Percentiles rank a stretch among this genome's conserved stretches.
These are phyloP conservation scores for Onychostoma macrolepis DNA, from an alignment of 2,113 vertebrate species.

Conservation along the genomic window DNA sequence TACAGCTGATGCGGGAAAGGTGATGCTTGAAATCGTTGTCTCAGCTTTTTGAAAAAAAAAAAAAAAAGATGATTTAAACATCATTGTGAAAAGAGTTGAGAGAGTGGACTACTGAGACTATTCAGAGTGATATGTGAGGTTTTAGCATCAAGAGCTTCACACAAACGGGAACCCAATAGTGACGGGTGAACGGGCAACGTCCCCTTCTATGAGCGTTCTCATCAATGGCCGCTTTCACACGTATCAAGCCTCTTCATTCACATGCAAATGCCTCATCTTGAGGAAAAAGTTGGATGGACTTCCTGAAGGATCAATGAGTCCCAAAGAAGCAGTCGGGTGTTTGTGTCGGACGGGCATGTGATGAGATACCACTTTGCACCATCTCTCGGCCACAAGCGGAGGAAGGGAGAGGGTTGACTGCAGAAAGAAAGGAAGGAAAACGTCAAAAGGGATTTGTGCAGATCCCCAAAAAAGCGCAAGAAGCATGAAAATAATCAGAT, in stretches of 20 bases:
- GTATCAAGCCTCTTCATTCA: slow-evolving; percentile 55
- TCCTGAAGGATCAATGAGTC: slow-evolving; percentile 59
- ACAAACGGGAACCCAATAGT: slow-evolving; percentile 45
- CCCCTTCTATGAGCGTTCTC: slow-evolving; percentile 40
- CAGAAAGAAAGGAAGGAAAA: not conserved
- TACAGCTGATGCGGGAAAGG: not conserved
- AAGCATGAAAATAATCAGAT: slow-evolving; percentile 53
- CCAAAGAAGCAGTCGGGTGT: slow-evolving; percentile 50
- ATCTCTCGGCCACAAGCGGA: slow-evolving; percentile 3
- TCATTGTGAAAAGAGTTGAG: not conserved
- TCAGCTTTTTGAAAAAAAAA: not conserved
- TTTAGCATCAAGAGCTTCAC: slow-evolving; percentile 31
- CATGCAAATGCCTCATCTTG: slow-evolving; percentile 51
- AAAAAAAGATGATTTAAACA: not conserved
- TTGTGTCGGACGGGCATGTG: slow-evolving; percentile 36
- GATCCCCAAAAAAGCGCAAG: slow-evolving; percentile 43
- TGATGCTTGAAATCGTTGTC: not conserved
- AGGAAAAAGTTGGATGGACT: slow-evolving; percentile 49
- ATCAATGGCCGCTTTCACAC: slow-evolving; percentile 62
- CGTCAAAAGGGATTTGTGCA: slow-evolving; percentile 54
- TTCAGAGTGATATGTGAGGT: slow-evolving; percentile 15
- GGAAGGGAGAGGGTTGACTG: not conserved
- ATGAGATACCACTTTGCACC: slow-evolving; percentile 35
- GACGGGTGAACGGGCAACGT: slow-evolving; percentile 28
- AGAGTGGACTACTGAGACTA: not conserved